Conservation (phyloP, 2,888 invertebrate genomes). For the Steinernema hermaphroditum region DNA sequence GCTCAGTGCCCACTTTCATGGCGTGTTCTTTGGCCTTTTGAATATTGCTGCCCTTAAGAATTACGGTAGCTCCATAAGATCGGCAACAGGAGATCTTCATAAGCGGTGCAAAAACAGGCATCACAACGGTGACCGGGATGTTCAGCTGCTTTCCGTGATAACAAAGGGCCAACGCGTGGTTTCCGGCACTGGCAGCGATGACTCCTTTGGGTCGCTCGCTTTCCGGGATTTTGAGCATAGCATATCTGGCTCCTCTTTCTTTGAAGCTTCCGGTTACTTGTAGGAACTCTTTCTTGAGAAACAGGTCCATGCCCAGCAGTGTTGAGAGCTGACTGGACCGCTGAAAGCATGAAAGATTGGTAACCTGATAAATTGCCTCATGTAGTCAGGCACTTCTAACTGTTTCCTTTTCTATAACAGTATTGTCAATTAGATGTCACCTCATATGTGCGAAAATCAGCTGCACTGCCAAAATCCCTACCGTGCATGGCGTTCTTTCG, state of each 20-base stretch:
- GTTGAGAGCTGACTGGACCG: conserved; percentile 79
- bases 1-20: conserved; percentile 76
- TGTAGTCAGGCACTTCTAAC: too few species aligned
- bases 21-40: conserved; percentile 77
- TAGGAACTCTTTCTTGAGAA: conserved; percentile 88
- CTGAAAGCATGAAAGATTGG: conserved; percentile 70
- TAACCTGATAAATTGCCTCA: neutral
- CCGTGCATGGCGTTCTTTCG: conserved; percentile 82
- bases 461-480: conserved; percentile 69
- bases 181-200: conserved; percentile 72
- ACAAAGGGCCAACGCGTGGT: conserved; percentile 84
- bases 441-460: too few species aligned
- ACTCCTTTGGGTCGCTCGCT: conserved; percentile 35
- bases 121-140: conserved; percentile 83
- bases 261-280: conserved; percentile 96
- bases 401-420: too few species aligned
- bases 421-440: too few species aligned
- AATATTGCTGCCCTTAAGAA: conserved; percentile 74
- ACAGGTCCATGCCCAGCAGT: conserved; percentile 81
- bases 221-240: conserved; percentile 38
- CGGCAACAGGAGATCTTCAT: conserved; percentile 91
- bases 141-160: conserved; percentile 78
- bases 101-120: conserved; percentile 90
- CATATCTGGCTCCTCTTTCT: conserved; percentile 86
- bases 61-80: conserved; percentile 81